These are phyloP conservation scores for Intellagama lesueurii DNA, from an alignment of 2,797 vertebrate species.

Conservation along the genomic window DNA sequence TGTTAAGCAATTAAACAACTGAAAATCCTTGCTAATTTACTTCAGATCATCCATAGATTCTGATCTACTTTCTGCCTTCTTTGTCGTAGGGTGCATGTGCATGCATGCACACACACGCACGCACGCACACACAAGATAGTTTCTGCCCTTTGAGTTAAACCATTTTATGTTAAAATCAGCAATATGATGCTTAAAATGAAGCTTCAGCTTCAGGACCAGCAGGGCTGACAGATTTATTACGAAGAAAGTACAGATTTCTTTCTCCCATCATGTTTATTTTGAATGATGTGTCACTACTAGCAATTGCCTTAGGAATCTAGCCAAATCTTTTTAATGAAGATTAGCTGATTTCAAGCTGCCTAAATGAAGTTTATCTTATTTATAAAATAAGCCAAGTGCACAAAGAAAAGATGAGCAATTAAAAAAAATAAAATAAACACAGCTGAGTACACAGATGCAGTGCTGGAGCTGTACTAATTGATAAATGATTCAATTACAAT, in stretches of 20 bases:
- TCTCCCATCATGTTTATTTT: conserved; percentile 10
- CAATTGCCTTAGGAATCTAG: conserved; percentile 5
- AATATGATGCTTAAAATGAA: conserved; percentile 12
- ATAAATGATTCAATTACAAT: conserved; percentile 11
- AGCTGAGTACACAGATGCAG: conserved; percentile 31
- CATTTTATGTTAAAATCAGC: conserved; percentile 1
- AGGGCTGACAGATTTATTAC: not conserved
- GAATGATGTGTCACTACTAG: not conserved
- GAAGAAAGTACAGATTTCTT: not conserved
- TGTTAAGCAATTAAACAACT: not conserved
- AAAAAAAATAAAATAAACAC: conserved; percentile 4
- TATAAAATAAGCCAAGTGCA: conserved; percentile 27
- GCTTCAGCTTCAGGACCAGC: conserved; percentile 22
- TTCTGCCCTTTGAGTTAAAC: not conserved
- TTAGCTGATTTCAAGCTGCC: conserved; percentile 30
- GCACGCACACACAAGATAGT: not conserved
- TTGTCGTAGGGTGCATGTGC: not conserved
- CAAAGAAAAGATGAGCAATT: conserved; percentile 18
- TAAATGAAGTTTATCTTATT: conserved; percentile 42
- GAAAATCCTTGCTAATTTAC: not conserved
- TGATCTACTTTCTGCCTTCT: not conserved
- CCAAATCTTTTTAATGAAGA: conserved; percentile 34
- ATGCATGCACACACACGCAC: too few species aligned
- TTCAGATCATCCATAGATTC: not conserved
- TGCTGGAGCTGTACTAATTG: conserved; percentile 10